Percentiles rank a stretch among this genome's conserved stretches.
Conservation (phyloP, 2,888 invertebrate species). For the Drosophila hawaiiensis region DNA sequence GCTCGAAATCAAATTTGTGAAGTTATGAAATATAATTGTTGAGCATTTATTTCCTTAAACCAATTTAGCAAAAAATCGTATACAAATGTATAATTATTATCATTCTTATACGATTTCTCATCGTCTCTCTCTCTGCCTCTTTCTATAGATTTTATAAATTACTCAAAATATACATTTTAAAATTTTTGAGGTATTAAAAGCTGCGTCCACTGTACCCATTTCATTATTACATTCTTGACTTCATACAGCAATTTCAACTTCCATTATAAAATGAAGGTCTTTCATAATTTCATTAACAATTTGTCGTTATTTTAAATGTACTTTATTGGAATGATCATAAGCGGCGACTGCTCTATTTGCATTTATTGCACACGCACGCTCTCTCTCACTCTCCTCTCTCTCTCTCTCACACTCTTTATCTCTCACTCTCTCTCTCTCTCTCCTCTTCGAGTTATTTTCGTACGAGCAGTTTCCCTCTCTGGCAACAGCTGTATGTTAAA, state of each 20-base stretch:
- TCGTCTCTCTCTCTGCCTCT: not conserved
- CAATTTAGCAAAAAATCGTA: not conserved
- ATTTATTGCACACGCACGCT: not conserved
- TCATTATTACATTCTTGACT: not conserved
- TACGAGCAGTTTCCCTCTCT: conserved; percentile 59
- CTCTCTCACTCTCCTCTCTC: not conserved
- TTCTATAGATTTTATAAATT: not conserved
- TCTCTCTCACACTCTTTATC: not conserved
- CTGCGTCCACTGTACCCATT: not conserved
- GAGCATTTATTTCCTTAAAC: not conserved
- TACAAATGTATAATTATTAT: not conserved
- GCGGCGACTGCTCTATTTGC: conserved; percentile 5
- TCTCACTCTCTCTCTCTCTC: not conserved
- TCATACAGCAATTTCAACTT: not conserved
- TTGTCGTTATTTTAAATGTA: not conserved
- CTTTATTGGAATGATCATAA: conserved; percentile 29
- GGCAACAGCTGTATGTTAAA: conserved; percentile 65
- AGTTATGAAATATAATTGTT: conserved; percentile 14
- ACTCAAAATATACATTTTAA: not conserved
- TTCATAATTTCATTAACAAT: conserved; percentile 4
- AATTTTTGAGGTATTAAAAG: not conserved
- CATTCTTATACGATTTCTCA: not conserved
- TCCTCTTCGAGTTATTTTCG: not conserved
- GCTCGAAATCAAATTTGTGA: conserved; percentile 14
- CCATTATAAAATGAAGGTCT: not conserved